These are phyloP conservation scores for Hormaphis cornu DNA, from an alignment of 1,140 invertebrate genomes.

Conservation along the genomic window DNA sequence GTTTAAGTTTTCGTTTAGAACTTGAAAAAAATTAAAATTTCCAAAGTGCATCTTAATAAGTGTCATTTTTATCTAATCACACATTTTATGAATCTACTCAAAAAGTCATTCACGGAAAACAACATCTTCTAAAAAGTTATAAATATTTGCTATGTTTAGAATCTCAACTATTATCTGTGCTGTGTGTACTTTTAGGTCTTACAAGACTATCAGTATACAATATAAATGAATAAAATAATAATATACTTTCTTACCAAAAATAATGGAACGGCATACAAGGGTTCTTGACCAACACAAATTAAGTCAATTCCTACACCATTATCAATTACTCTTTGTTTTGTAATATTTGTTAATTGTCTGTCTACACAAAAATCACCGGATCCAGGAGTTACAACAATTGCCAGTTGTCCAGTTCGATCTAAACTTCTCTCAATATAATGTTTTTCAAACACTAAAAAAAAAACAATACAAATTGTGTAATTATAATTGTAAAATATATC, in stretches of 20 bases:
- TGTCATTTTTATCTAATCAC: too few relatives aligned
- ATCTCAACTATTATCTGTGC: too few relatives aligned
- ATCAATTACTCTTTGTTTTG: slow-evolving; percentile 97
- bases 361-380: slow-evolving; percentile 97
- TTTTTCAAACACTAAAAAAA: slow-evolving; percentile 84
- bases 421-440: slow-evolving; percentile 96
- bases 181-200: too few relatives aligned
- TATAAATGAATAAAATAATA: neutral
- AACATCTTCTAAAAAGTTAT: too few relatives aligned
- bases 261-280: slow-evolving; percentile 92
- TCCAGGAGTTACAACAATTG: slow-evolving; percentile 94
- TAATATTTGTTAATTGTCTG: slow-evolving; percentile 91
- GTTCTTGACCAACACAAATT: slow-evolving; percentile 98
- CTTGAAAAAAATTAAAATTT: too few relatives aligned
- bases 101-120: too few relatives aligned
- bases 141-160: too few relatives aligned
- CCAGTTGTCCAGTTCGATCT: slow-evolving; percentile 93
- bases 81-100: too few relatives aligned
- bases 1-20: too few relatives aligned
- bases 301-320: slow-evolving; percentile 90
- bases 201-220: neutral
- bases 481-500: too few relatives aligned
- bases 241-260: slow-evolving; percentile 55
- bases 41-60: too few relatives aligned
- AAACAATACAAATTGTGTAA: slow-evolving; percentile 8